Evolutionary conservation across 1,140 invertebrate genomes (phyloP).

Genomic region (Zelostemma sp.): DNA sequence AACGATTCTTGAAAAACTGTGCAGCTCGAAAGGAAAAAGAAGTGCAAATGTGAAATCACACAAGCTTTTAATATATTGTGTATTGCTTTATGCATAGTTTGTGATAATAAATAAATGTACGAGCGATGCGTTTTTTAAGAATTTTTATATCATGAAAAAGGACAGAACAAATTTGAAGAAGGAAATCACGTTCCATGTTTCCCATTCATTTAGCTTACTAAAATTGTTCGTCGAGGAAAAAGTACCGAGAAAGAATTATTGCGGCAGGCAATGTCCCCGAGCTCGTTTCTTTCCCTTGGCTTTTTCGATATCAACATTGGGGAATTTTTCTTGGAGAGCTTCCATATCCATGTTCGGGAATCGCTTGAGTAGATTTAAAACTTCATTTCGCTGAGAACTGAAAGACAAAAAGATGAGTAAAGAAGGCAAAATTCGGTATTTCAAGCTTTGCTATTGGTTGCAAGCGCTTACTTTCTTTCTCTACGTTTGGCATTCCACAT

Average conservation of each 20-base stretch:
- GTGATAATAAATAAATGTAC: constrained; percentile 66
- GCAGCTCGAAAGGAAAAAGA: too few species aligned
- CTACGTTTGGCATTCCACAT: constrained; percentile 72
- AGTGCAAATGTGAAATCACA: too few species aligned
- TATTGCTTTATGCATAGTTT: constrained; percentile 64
- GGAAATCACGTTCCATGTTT: too few species aligned
- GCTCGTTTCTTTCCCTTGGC: constrained; percentile 39
- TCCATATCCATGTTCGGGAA: constrained; percentile 84
- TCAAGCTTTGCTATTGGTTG: too few species aligned
- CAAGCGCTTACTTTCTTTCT: constrained; percentile 70
- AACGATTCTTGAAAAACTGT: too few species aligned
- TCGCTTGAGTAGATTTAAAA: constrained; percentile 76
- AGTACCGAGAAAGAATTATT: too few species aligned
- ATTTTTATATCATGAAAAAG: too few species aligned
- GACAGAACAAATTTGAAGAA: too few species aligned
- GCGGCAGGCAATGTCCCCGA: constrained; percentile 17
- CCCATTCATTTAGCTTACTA: too few species aligned
- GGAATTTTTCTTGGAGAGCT: constrained; percentile 80
- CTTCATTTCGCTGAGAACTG: constrained; percentile 76
- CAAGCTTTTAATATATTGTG: constrained; percentile 60
- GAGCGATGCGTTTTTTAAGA: too few species aligned
- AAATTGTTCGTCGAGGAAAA: too few species aligned
- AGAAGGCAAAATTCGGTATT: too few species aligned
- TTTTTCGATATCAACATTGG: constrained; percentile 81
- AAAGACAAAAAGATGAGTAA: constrained; percentile 41